Base-by-base conservation (phyloP, 1,140 invertebrate genomes). In the Euglossa dilemma region DNA sequence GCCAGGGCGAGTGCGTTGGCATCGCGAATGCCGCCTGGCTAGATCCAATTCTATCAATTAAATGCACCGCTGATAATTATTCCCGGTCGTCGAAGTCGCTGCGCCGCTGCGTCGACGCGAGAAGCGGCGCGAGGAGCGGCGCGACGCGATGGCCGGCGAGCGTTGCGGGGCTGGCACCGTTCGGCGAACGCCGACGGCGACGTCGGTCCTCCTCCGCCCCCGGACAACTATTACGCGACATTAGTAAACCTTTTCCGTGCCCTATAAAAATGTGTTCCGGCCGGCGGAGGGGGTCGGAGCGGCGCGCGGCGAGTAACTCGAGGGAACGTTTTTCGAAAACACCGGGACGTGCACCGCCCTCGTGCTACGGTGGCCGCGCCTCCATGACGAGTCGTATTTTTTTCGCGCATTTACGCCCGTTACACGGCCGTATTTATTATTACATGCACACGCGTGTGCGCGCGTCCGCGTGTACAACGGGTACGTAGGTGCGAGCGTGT, bases 1-100 rank as follows among this genome's bases (percentile, higher is more conserved):
- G 25, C 23, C n/a, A 16, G 61, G 11, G 57, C 71, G 69, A 74
- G 47, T 20, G 45, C 56, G 28, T 66, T 63, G 66, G 64, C 85
- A 87, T 89, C 12, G 25, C 28, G 61, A 88, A 89, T 85, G 67
- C 85, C 75, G 45, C 59, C 43, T 54, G 52, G 50, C 72, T 84
- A 50, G 61, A 85, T 87, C 80, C 87, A 91, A 92, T 91, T 91
- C 84, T 73, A 87, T 84, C 91, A 91, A 92, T 92, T 92, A 89
- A 91, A 89, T 84, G 72, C 83, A 79, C 73, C 47, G 76, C 77
- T 80, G 80, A 91, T 90, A 90, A 92, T 92, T 89, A 90, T 91
- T 72, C 54, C 23, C 61, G 59, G 74, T 83, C 71, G 69, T 82
- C 52, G 80, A 67, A 81, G 86, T 47, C 52, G 72, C 73, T 69